Base-by-base conservation (phyloP, 2,113 vertebrate species). In the Nesogale talazaci region DNA sequence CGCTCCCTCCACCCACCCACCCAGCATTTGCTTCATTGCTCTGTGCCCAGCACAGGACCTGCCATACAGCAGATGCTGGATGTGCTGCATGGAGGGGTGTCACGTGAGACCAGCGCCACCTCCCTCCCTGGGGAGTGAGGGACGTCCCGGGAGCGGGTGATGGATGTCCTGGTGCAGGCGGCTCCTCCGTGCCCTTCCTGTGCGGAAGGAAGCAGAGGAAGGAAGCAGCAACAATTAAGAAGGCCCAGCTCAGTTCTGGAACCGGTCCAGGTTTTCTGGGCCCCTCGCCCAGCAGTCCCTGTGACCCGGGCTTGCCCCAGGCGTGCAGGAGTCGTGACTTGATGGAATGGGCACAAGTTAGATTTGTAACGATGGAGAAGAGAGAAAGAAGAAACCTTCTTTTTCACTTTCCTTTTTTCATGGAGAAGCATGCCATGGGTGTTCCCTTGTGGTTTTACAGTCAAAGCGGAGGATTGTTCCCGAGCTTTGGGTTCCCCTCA, bases 401-500 rank as follows among this genome's bases (percentile, higher is more conserved):
- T 97, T 97, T 98, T 97, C 95, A 94, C 97, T 98, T 98, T 97
- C 96, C 96, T 96, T 97, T 97, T 98, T 94, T 88, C 94, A 97
- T 97, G 92, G 72, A 95, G 94, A 96, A 95, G 96, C 92, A 96
- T 95, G 97, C 95, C 0, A 70, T 97, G 92, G 96, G 96, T 96
- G 96, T 98, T 98, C 97, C 97, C 96, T 94, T 97, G 97, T 95
- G 98, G 97, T 98, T 98, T 94, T 81, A 8, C 0, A 95, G 96
- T 98, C 97, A 98, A 97, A 98, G 97, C 89, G 46, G 90, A 86
- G 88, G 74, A 86, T 97, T 98, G 97, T 98, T 97, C 94, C 89
- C 86, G 83, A 91, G 95, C 93, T 11, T 29, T 2, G 34, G 77
- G 89, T 93, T 94, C 93, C 86, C 96, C 92, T 4, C 29, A 79